phyloP scores from a whole-genome alignment of 2,888 invertebrate species.

The Eudasyphora cyanicolor region DNA sequence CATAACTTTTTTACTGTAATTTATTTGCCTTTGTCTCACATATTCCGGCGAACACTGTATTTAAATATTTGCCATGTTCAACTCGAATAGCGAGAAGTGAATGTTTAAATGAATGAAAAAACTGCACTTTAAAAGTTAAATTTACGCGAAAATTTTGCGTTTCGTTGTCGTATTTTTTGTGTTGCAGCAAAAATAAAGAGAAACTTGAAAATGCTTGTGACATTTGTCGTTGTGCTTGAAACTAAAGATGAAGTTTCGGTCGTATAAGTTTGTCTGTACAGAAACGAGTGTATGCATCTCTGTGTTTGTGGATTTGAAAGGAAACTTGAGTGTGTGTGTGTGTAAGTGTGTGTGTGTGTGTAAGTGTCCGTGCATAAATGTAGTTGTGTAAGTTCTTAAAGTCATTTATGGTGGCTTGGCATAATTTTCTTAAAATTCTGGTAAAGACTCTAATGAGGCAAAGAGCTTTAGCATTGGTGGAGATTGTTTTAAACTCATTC shows the following conservation, averaged over 20 bases:
- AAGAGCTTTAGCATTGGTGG: conserved; percentile 28
- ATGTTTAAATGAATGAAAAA: conserved; percentile 22
- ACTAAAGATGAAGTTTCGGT: not conserved
- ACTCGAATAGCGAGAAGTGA: not conserved
- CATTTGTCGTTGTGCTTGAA: conserved; percentile 42
- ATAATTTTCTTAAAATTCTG: conserved; percentile 62
- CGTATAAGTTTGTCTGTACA: not conserved
- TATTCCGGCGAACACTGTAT: not conserved
- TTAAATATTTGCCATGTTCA: not conserved
- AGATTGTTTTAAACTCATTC: conserved; percentile 12
- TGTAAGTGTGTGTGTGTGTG: not conserved
- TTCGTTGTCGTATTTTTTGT: not conserved
- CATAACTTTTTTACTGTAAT: too few species aligned
- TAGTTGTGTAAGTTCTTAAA: conserved; percentile 20
- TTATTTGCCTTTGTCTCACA: not conserved
- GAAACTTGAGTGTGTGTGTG: not conserved
- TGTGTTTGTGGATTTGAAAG: not conserved
- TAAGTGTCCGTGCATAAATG: not conserved
- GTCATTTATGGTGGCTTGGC: conserved; percentile 48
- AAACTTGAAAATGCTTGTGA: conserved; percentile 46
- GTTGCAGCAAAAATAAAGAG: not conserved
- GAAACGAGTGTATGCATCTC: not conserved
- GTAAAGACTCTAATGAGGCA: conserved; percentile 60
- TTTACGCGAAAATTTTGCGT: not conserved
- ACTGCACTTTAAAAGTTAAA: conserved; percentile 49